Conservation (phyloP, 2,888 invertebrate genomes). For the Parasteatoda lunata region DNA sequence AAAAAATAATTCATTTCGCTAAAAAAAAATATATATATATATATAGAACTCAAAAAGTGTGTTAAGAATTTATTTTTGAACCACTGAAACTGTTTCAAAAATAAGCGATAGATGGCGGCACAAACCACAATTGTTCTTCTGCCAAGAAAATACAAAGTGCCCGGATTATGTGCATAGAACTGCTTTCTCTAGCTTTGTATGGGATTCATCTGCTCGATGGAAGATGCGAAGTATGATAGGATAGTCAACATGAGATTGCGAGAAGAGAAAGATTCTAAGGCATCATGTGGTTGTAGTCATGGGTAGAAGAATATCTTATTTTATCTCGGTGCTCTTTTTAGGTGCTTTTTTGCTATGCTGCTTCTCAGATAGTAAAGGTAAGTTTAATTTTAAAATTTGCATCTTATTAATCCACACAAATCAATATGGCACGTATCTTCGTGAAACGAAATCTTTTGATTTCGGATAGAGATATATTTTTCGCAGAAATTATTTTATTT, state of each 20-base stretch:
- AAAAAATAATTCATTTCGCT: too few species aligned
- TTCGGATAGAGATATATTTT: not conserved
- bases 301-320: constrained; percentile 41
- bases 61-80: too few species aligned
- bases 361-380: constrained; percentile 38
- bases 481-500: not conserved
- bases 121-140: not conserved
- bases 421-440: not conserved
- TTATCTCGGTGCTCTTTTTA: constrained; percentile 50
- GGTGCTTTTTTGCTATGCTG: constrained; percentile 34
- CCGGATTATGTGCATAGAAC: constrained; percentile 30
- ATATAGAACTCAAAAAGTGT: too few species aligned
- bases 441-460: not conserved
- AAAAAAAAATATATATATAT: too few species aligned
- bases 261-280: constrained; percentile 30
- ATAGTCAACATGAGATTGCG: constrained; percentile 57
- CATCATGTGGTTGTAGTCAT: constrained; percentile 46
- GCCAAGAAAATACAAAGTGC: constrained; percentile 18
- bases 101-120: constrained; percentile 25
- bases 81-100: not conserved
- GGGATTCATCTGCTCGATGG: constrained; percentile 8
- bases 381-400: constrained; percentile 15
- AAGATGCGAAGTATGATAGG: constrained; percentile 21
- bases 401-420: constrained; percentile 28
- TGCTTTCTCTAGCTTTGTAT: not conserved